phyloP scores from a whole-genome alignment of 2,797 vertebrate species.

The Pagetopsis macropterus region DNA sequence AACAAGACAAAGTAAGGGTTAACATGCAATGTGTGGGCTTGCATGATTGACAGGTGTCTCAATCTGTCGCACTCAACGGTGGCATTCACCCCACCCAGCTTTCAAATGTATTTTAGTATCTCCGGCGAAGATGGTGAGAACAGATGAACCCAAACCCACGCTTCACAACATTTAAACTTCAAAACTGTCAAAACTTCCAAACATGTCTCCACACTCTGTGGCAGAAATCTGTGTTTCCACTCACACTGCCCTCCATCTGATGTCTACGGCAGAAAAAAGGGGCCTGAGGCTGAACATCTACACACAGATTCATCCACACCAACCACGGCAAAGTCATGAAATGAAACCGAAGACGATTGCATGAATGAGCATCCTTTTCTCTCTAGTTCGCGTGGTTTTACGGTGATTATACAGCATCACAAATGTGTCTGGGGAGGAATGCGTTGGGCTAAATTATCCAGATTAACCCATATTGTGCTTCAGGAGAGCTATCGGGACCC shows the following conservation, averaged over 20 bases:
- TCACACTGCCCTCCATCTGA: background rate
- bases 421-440: constrained; percentile 6
- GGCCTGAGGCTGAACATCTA: background rate
- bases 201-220: background rate
- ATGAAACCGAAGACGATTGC: background rate
- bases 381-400: background rate
- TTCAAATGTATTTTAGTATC: constrained; percentile 19
- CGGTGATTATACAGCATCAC: background rate
- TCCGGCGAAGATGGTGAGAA: constrained; percentile 11
- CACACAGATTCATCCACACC: background rate
- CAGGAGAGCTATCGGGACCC: constrained; percentile 25
- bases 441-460: constrained; percentile 7
- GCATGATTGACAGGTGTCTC: constrained; percentile 62
- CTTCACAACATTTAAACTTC: constrained; percentile 40
- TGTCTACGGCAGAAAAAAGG: constrained; percentile 2
- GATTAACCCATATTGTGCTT: constrained; percentile 37
- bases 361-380: background rate
- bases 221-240: constrained; percentile 1
- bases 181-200: constrained; percentile 44
- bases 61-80: constrained; percentile 30
- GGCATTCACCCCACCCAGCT: constrained; percentile 14
- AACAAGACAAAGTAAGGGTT: background rate
- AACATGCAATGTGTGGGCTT: constrained; percentile 2
- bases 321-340: background rate
- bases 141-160: constrained; percentile 6